Percentiles rank a stretch among this genome's conserved stretches.
Conservation (phyloP, 2,888 invertebrate species). For the Tetramorium bicarinatum region DNA sequence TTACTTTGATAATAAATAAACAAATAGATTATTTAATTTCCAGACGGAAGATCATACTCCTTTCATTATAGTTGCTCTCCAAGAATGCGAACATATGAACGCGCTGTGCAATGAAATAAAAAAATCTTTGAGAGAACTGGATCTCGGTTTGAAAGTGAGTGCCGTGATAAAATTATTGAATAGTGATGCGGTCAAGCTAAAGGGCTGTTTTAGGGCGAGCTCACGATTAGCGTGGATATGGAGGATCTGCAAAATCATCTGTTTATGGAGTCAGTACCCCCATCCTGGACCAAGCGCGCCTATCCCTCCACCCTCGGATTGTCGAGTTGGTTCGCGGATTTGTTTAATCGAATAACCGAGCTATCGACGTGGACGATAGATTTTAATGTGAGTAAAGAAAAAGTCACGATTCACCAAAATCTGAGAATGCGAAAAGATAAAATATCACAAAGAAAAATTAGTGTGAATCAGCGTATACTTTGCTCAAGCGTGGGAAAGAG, state of each 20-base stretch:
- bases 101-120: slow-evolving; percentile 93
- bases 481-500: slow-evolving; percentile 6
- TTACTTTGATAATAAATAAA: neutral
- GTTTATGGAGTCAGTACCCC: slow-evolving; percentile 96
- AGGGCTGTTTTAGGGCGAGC: slow-evolving; percentile 90
- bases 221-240: slow-evolving; percentile 97
- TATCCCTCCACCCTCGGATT: slow-evolving; percentile 95
- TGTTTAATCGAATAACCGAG: slow-evolving; percentile 92
- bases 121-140: slow-evolving; percentile 93
- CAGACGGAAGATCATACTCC: slow-evolving; percentile 94
- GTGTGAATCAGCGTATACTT: neutral
- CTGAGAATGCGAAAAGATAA: neutral
- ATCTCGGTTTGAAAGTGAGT: slow-evolving; percentile 94
- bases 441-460: neutral
- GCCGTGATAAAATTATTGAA: neutral
- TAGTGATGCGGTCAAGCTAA: neutral
- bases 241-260: slow-evolving; percentile 94
- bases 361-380: slow-evolving; percentile 96
- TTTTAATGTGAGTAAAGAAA: slow-evolving; percentile 88
- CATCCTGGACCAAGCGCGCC: slow-evolving; percentile 94
- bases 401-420: neutral
- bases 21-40: neutral
- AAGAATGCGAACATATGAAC: slow-evolving; percentile 99
- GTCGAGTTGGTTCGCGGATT: slow-evolving; percentile 95
- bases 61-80: slow-evolving; percentile 95